Conservation (phyloP, 2,888 invertebrate genomes). For the Nowickia ferox region DNA sequence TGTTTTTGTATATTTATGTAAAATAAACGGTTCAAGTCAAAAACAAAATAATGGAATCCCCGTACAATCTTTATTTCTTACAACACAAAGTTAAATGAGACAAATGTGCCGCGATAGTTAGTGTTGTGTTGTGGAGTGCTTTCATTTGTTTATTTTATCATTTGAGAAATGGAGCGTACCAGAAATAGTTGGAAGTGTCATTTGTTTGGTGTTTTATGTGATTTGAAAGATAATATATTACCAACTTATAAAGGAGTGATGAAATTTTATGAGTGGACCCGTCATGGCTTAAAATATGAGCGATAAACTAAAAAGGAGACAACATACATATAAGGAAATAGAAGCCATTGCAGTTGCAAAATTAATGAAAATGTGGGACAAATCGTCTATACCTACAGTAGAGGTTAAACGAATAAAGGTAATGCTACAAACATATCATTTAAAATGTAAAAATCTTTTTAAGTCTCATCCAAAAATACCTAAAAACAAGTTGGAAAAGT, state of each 20-base stretch:
- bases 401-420: slow-evolving; percentile 23
- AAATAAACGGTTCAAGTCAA: no score
- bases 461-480: slow-evolving; percentile 19
- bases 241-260: background rate
- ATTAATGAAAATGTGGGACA: slow-evolving; percentile 16
- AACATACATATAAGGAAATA: slow-evolving; percentile 41
- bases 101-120: background rate
- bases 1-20: no score
- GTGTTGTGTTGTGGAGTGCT: no score
- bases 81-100: background rate
- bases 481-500: slow-evolving; percentile 31
- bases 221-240: background rate
- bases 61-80: no score
- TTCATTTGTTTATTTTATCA: background rate
- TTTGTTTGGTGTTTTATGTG: no score
- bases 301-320: slow-evolving; percentile 21
- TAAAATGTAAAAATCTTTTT: slow-evolving; percentile 39
- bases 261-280: slow-evolving; percentile 29
- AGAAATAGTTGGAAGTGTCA: slow-evolving; percentile 10
- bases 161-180: background rate
- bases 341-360: slow-evolving; percentile 28
- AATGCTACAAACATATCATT: slow-evolving; percentile 18
- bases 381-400: slow-evolving; percentile 21
- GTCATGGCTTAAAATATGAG: slow-evolving; percentile 18
- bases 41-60: no score